Base-by-base conservation (phyloP, 2,888 invertebrate genomes). In the Spodoptera exigua region DNA sequence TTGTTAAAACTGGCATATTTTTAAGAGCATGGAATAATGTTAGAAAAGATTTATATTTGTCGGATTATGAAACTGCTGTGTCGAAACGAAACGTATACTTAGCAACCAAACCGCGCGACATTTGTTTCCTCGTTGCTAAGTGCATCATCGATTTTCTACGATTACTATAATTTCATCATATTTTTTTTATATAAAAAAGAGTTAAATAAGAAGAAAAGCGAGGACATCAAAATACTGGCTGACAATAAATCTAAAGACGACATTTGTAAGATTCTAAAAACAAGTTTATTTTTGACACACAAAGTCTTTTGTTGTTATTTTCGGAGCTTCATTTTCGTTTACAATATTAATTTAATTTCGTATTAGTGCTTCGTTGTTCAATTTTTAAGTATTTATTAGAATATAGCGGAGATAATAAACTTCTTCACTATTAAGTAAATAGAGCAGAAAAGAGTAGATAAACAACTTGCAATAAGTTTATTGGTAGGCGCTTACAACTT, bases 121-220 rank as follows among this genome's bases (percentile, higher is more conserved):
- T 89, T 91, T 90, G 89, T 90, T 90, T 90, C 84, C 43, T 48
- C 67, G 90, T 90, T 81, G 84, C 82, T 84, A 88, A 57, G 89
- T 78, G 68, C 56, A 13, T 59, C 89, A 92, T 92, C 84, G 92
- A 92, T 91, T 91, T 88, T 81, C 58, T 61, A 51, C 16, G 37
- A 58, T 36, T 36, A 58, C 18, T 77, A 61, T 59, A 27, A 7
- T 27, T 27, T 9, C 7, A 27, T 27, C 1, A 5, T 9, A 7
- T 18, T 27, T 5, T 27, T 9, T 0, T 27, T 27, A 27, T 27
- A 10, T 37, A 40, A 3, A 14, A 17, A 17, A 40, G 14, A 7
- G 17, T 41, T 43, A 18, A 46, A 45, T 55, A 35, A 3, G 12
- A 49, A 32, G 44, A 39, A 43, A 46, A 52, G 9, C 41, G 47